A percentile compares a stretch with the other conserved stretches of the same genome.
phyloP scores from a whole-genome alignment of 2,888 invertebrate species.

The Zele albiditarsus region DNA sequence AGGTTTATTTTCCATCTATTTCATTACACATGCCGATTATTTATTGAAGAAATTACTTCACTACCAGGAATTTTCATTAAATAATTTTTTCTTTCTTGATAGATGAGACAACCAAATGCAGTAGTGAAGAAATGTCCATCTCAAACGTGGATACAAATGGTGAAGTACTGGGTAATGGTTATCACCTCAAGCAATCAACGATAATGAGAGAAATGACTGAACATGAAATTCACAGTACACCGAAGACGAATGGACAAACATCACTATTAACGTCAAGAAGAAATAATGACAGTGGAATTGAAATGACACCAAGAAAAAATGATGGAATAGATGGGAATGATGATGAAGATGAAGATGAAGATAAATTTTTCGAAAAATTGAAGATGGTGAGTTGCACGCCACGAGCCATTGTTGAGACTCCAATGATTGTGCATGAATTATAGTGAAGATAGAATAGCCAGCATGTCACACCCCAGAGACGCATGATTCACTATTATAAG shows the following conservation, averaged over 20 bases:
- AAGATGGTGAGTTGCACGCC: slow-evolving; percentile 73
- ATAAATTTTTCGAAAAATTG: slow-evolving; percentile 70
- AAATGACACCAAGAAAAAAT: slow-evolving; percentile 58
- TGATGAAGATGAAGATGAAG: slow-evolving; percentile 60
- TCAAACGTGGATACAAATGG: slow-evolving; percentile 35
- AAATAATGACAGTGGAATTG: slow-evolving; percentile 61
- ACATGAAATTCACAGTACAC: slow-evolving; percentile 42
- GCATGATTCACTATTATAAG: background rate
- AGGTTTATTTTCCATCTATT: slow-evolving; percentile 43
- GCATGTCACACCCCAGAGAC: background rate
- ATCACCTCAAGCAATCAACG: slow-evolving; percentile 46
- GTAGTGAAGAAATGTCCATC: slow-evolving; percentile 45
- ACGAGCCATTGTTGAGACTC: slow-evolving; percentile 51
- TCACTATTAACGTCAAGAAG: slow-evolving; percentile 48
- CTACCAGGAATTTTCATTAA: background rate
- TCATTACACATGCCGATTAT: slow-evolving; percentile 36
- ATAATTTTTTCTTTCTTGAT: background rate
- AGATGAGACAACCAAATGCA: slow-evolving; percentile 39
- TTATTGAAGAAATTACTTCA: slow-evolving; percentile 29
- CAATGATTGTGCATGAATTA: slow-evolving; percentile 33
- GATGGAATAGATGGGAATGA: slow-evolving; percentile 40
- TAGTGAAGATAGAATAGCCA: background rate
- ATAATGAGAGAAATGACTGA: slow-evolving; percentile 47
- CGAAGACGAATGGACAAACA: slow-evolving; percentile 46
- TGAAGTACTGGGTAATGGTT: slow-evolving; percentile 35